A percentile compares a stretch with the other conserved stretches of the same genome.
Evolutionary conservation across 1,140 invertebrate species (phyloP).

Genomic region (Cyclina sinensis): DNA sequence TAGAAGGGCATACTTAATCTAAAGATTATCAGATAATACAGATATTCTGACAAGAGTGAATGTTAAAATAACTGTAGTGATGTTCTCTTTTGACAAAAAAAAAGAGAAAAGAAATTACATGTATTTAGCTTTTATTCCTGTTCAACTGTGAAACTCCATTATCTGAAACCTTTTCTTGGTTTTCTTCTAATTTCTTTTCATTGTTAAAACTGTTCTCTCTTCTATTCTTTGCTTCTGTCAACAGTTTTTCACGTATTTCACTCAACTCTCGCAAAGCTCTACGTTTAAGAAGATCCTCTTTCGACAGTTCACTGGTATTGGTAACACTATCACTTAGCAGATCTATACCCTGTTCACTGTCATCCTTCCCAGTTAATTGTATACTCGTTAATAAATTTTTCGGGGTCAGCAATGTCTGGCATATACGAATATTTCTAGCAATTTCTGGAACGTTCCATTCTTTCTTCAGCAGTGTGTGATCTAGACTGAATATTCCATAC

Average conservation of each 20-base stretch:
- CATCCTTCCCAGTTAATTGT: background rate
- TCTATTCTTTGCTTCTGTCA: background rate
- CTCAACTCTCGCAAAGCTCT: background rate
- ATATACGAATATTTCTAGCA: conserved; percentile 90
- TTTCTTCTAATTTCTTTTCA: background rate
- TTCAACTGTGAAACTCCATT: background rate
- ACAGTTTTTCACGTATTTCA: background rate
- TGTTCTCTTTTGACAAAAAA: too few relatives aligned
- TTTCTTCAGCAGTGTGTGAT: conserved; percentile 93
- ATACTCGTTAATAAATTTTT: conserved; percentile 71
- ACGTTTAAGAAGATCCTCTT: background rate
- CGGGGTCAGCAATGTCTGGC: conserved; percentile 65
- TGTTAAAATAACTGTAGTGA: too few relatives aligned
- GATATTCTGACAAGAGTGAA: too few relatives aligned
- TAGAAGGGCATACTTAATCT: too few relatives aligned
- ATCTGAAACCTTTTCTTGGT: background rate
- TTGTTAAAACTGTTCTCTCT: background rate
- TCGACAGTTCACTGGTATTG: background rate
- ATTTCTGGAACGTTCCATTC: conserved; percentile 95
- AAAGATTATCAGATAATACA: too few relatives aligned
- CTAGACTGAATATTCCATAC: conserved; percentile 93
- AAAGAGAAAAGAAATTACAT: too few relatives aligned
- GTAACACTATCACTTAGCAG: background rate
- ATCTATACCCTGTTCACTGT: background rate
- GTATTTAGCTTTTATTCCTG: background rate